Base-by-base conservation (phyloP, 2,113 vertebrate species). In the Microcebus tavaratra region DNA sequence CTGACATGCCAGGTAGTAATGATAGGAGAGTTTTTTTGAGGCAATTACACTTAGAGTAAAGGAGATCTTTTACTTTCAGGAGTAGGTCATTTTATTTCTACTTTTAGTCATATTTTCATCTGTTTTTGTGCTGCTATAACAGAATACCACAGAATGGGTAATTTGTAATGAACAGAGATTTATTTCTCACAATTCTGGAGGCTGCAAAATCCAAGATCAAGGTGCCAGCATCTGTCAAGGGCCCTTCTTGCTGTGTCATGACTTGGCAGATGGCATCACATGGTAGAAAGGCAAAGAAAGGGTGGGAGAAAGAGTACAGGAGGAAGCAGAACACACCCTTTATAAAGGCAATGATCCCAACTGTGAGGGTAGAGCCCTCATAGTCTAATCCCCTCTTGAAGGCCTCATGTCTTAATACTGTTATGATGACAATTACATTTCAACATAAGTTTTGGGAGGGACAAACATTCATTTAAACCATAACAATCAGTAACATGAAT, bases 81-180 rank as follows among this genome's bases (percentile, higher is more conserved):
- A 67, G 13, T 55, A 21, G 6, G 31, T 23, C 7, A 72, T 67
- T 89, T 95, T 81, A 36, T 59, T 92, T 92, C 25, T 78, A 31
- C 13, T 86, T 61, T 84, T 55, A n/a, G n/a, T 50, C 53, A 4
- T 61, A 25, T 21, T 7, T 67, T 34, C 27, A 18, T 67, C 34
- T 53, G 8, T 48, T 75, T 75, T 63, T 25, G 34, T 75, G 45
- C 34, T 25, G 8, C 25, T 53, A 0, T 34, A 50, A 63, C 18
- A 25, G 34, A 61, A 23, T 11, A 11, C 29, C 39, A 55, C 1
- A 65, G 42, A 25, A 0, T 8, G 34, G 59, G 20, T 65, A 11
- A 57, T 25, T 42, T 81, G 6, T 81, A 7, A 14, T 70, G 12
- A 45, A 45, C 29, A 70, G 50, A 81, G 31, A 27, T 23, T 53